These are phyloP conservation scores for Oncorhynchus kisutch DNA, from an alignment of 2,113 vertebrate species.

Conservation along the genomic window DNA sequence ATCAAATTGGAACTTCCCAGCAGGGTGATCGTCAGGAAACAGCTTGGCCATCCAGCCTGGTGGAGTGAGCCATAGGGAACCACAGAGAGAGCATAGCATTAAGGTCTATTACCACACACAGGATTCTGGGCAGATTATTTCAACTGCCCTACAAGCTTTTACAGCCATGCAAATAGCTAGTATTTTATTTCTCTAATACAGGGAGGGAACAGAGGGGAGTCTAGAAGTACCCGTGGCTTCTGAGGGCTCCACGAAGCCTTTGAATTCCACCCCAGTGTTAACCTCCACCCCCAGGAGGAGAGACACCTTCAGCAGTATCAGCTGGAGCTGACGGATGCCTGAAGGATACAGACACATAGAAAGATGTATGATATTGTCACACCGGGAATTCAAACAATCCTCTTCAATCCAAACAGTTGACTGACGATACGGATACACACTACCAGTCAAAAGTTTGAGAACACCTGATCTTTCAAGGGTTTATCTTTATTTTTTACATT, in stretches of 20 bases:
- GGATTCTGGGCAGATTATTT: background rate
- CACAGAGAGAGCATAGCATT: constrained; percentile 5
- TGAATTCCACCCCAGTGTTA: constrained; percentile 81
- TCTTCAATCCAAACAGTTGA: constrained; percentile 1
- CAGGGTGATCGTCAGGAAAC: constrained; percentile 74
- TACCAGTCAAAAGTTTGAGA: background rate
- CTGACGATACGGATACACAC: background rate
- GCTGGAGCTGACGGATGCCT: constrained; percentile 95
- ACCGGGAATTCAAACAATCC: background rate
- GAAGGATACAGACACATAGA: constrained; percentile 27
- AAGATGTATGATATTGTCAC: background rate
- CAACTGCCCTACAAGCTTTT: too few relatives aligned
- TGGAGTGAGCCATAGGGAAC: background rate
- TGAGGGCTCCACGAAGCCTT: constrained; percentile 76
- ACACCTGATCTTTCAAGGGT: too few relatives aligned
- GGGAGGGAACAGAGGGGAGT: too few relatives aligned
- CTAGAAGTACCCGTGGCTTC: constrained; percentile 59
- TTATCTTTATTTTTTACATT: too few relatives aligned
- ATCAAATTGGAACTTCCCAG: constrained; percentile 81
- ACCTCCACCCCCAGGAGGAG: constrained; percentile 90
- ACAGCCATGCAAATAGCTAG: too few relatives aligned
- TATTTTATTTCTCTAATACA: too few relatives aligned
- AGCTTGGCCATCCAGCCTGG: constrained; percentile 83
- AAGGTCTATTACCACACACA: background rate
- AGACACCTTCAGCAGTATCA: constrained; percentile 88